Evolutionary conservation across 64 coral and sea anemone species (phyloP), one percentile per base, ranked within the genome.

Genomic region (Catalaphyllia jardinei): DNA sequence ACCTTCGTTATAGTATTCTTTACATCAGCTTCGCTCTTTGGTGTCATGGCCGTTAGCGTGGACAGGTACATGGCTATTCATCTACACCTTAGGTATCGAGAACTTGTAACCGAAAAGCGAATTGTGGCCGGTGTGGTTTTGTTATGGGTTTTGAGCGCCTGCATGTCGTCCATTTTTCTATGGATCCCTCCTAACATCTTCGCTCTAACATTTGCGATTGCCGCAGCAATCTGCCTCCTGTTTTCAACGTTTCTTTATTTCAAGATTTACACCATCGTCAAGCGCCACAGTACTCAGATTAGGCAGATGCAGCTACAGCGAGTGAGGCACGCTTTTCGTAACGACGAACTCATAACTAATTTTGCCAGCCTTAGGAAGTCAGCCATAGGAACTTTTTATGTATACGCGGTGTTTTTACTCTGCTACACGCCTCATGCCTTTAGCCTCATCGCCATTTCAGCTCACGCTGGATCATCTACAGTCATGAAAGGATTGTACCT

Each of bases 1-100:
- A 81, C 79, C 10, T 62, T 60, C 19, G 79, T 81, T 4, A 81
- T 81, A 62, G 38, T 81, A 35, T 81, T 81, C 59, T 81, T 81
- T 19, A 81, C 79, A 35, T 62, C 79, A 35, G 57, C 79, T 4
- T 81, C 79, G 52, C 20, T 81, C 18, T 81, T 81, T 35, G 79
- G 79, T 10, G 79, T 81, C 11, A 81, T 81, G 55, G 79, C 79
- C 1, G 33, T 81, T 1, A 81, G 79, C 39, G 0, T 81, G 0
- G 79, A 81, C 20, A 30, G 79, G 31, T 81, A 81, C 30, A 62
- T 63, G 79, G 79, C 79, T 10, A n/a, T 81, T 10, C 59, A 81
- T 62, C 79, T 81, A 33, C 79, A 81, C 19, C 57, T 81, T 15
- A 31, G 79, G 33, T 81, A 81, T 63, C 79, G 62, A 10, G 79